Evolutionary conservation across 2,888 invertebrate species (phyloP).

Genomic region (Hanleya hanleyi): DNA sequence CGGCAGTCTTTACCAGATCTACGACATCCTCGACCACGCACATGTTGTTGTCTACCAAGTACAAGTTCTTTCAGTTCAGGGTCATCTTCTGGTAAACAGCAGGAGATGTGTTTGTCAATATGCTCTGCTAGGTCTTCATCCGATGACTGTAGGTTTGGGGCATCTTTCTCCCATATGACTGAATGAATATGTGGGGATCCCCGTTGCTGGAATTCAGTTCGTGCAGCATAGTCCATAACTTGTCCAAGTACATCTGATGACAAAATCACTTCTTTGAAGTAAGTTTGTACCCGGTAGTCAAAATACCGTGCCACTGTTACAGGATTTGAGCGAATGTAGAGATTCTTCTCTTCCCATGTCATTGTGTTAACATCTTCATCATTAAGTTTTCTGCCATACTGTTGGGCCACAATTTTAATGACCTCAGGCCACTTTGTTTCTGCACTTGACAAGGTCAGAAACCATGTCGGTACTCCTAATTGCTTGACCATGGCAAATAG

Average conservation of each 20-base stretch:
- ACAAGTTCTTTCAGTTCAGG: background rate
- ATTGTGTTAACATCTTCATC: background rate
- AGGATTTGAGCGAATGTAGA: background rate
- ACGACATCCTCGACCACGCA: conserved; percentile 7
- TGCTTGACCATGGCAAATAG: background rate
- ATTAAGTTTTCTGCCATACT: background rate
- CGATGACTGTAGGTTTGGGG: background rate
- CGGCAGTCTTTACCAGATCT: conserved; percentile 5
- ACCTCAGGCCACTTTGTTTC: background rate
- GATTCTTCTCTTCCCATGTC: background rate
- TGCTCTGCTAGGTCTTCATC: background rate
- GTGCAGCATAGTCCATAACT: background rate
- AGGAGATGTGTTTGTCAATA: background rate
- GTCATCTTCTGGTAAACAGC: background rate
- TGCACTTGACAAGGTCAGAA: background rate
- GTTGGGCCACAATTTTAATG: background rate
- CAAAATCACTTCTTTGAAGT: background rate
- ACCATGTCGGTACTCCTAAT: background rate
- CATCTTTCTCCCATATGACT: background rate
- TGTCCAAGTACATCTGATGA: background rate
- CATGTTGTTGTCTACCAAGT: conserved; percentile 1
- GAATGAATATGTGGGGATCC: background rate
- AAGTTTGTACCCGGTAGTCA: background rate
- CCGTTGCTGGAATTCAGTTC: background rate
- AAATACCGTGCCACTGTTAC: background rate